Evolutionary conservation across 2,113 vertebrate genomes (phyloP).

Genomic region (Poicephalus gulielmi): DNA sequence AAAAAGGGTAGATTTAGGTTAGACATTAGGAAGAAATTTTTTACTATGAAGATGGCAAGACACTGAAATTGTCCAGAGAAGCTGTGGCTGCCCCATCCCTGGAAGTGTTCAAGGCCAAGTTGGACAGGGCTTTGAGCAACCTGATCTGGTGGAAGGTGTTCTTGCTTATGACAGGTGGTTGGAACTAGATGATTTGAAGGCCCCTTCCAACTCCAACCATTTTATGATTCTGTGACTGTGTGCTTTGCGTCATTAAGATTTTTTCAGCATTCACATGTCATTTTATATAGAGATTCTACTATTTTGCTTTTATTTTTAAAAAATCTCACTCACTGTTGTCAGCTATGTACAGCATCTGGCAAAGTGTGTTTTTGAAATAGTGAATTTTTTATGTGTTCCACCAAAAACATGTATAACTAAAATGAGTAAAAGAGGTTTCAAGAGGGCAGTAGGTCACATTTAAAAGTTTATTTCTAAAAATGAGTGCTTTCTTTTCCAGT

Average conservation of each 20-base stretch:
- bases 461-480: not conserved
- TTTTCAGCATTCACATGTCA: not conserved
- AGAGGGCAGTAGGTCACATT: not conserved
- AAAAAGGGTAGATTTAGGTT: not conserved
- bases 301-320: constrained; percentile 15
- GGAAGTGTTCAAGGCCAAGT: not conserved
- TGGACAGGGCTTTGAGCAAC: not conserved
- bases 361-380: not conserved
- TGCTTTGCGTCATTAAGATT: not conserved
- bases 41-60: not conserved
- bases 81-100: not conserved
- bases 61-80: not conserved
- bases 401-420: not conserved
- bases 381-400: not conserved
- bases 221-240: not conserved
- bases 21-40: not conserved
- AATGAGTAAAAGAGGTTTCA: not conserved
- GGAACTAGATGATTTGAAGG: not conserved
- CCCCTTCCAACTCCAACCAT: not conserved
- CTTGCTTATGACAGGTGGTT: not conserved
- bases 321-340: not conserved
- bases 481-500: not conserved
- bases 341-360: not conserved
- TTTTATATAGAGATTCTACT: not conserved
- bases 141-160: not conserved